A percentile compares a stretch with the other conserved stretches of the same genome.
Evolutionary conservation across 1,140 invertebrate genomes (phyloP).

Genomic region (Trichomalopsis sarcophagae): DNA sequence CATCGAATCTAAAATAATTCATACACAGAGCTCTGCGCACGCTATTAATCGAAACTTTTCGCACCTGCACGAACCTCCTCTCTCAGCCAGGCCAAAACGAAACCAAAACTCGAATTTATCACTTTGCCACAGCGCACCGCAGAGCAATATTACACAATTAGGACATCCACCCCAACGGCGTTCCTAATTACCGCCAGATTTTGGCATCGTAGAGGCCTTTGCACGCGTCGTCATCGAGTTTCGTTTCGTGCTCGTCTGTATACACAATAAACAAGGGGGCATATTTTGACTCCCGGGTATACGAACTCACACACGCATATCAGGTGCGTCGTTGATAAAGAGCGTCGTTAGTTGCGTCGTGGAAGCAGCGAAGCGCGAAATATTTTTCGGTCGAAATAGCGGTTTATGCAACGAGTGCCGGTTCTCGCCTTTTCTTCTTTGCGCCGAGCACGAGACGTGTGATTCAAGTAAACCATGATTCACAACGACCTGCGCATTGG

Average conservation of each 20-base stretch:
- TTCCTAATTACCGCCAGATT: neutral
- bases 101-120: neutral
- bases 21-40: neutral
- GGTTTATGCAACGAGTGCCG: neutral
- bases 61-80: too few species aligned
- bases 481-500: too few species aligned
- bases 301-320: neutral
- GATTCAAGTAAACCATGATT: too few species aligned
- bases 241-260: neutral
- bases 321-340: neutral
- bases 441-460: too few species aligned
- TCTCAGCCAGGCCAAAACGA: neutral
- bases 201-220: neutral
- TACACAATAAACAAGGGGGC: neutral
- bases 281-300: neutral
- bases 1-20: neutral
- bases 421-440: too few species aligned
- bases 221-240: neutral
- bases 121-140: too few species aligned
- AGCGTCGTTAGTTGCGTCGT: neutral
- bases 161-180: neutral
- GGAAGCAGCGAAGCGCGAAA: constrained; percentile 8
- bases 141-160: neutral
- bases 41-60: neutral
- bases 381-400: constrained; percentile 29